A percentile compares a stretch with the other conserved stretches of the same genome.
phyloP scores from a whole-genome alignment of 2,113 vertebrate genomes.

The Plotosus lineatus region DNA sequence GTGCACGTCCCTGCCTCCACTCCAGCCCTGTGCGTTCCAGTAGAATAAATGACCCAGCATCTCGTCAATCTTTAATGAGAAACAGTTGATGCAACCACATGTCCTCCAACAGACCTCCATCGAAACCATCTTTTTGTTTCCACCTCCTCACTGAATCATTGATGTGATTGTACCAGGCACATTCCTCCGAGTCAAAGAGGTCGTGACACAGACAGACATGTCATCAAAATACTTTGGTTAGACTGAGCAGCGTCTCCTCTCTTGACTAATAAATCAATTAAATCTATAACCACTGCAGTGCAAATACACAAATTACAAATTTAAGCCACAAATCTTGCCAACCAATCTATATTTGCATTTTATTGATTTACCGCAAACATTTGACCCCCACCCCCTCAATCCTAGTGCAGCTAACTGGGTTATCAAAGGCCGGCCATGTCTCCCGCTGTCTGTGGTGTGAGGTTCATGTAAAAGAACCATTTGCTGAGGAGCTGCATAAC shows the following conservation, averaged over 20 bases:
- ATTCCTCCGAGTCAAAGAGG: constrained; percentile 25
- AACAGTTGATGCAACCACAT: constrained; percentile 37
- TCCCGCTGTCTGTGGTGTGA: too few species aligned
- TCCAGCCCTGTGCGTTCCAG: constrained; percentile 4
- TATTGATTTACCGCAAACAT: background rate
- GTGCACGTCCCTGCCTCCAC: background rate
- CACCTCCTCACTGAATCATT: constrained; percentile 53
- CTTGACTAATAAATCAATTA: background rate
- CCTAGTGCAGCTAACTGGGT: too few species aligned
- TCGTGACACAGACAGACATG: constrained; percentile 30
- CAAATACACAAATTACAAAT: background rate
- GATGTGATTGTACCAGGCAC: constrained; percentile 30
- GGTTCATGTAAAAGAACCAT: too few species aligned
- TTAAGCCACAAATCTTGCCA: background rate
- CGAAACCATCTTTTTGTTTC: constrained; percentile 33
- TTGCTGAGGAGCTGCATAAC: too few species aligned
- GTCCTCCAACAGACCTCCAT: constrained; percentile 28
- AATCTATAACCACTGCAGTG: background rate
- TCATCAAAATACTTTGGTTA: constrained; percentile 3
- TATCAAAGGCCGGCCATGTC: too few species aligned
- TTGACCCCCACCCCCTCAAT: too few species aligned
- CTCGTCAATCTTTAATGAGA: constrained; percentile 43
- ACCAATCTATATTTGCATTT: background rate
- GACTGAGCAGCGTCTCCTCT: background rate
- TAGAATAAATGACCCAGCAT: constrained; percentile 30